Conservation (phyloP, 2,113 vertebrate species). For the Semicossyphus pulcher region DNA sequence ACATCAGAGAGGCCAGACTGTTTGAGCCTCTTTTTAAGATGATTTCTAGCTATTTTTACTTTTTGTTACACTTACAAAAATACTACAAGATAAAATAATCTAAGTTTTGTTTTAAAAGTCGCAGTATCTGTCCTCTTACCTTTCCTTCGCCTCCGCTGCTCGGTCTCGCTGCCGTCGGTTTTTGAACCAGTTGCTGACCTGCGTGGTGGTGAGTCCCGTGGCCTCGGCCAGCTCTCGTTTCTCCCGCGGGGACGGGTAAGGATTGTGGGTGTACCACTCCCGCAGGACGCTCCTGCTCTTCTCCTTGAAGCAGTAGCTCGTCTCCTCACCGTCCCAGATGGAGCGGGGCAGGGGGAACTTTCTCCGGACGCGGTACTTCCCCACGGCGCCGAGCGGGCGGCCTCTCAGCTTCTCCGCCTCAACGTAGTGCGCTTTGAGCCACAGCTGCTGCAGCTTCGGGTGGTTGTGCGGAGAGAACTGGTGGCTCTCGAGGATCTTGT, state of each 20-base stretch:
- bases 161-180: conserved; percentile 92
- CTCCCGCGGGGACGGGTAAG: conserved; percentile 92
- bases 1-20: background rate
- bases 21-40: background rate
- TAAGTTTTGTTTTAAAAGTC: background rate
- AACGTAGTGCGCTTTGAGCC: conserved; percentile 94
- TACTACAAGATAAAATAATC: rapidly evolving
- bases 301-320: conserved; percentile 95
- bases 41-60: background rate
- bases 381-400: conserved; percentile 91
- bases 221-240: conserved; percentile 93
- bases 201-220: conserved; percentile 94
- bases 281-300: conserved; percentile 91
- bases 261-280: conserved; percentile 95
- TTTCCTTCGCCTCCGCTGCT: conserved; percentile 93
- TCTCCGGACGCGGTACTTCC: conserved; percentile 92
- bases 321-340: conserved; percentile 95
- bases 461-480: conserved; percentile 95
- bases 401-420: conserved; percentile 94
- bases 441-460: conserved; percentile 92
- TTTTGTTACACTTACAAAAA: background rate
- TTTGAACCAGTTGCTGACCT: conserved; percentile 98
- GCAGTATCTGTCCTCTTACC: conserved; percentile 79
- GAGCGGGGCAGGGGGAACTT: conserved; percentile 93
- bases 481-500: conserved; percentile 93